Conservation (phyloP, 2,888 invertebrate genomes). For the Tachina fera region DNA sequence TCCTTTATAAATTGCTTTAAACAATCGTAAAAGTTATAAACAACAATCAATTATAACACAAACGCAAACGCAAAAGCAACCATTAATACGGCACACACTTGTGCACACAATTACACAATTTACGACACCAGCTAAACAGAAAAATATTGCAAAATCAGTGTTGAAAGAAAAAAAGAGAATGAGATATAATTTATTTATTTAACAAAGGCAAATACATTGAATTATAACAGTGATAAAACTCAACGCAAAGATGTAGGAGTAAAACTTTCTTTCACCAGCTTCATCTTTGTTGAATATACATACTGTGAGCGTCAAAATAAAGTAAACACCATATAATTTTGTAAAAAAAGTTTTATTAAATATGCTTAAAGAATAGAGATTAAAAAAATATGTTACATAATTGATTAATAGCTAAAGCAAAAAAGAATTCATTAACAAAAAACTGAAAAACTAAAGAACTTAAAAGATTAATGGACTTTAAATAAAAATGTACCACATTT, state of each 20-base stretch:
- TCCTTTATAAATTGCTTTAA: background rate
- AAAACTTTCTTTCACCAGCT: background rate
- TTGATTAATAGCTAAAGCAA: too few relatives aligned
- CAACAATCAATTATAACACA: slow-evolving; percentile 43
- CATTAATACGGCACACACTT: background rate
- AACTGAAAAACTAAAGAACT: too few relatives aligned
- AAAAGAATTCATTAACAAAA: too few relatives aligned
- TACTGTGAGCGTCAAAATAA: too few relatives aligned
- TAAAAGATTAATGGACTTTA: too few relatives aligned
- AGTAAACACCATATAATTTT: too few relatives aligned
- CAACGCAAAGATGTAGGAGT: background rate
- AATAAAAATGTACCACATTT: too few relatives aligned
- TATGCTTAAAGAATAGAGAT: too few relatives aligned
- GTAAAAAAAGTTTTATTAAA: too few relatives aligned
- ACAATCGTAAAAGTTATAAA: slow-evolving; percentile 50
- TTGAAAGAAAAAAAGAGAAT: background rate
- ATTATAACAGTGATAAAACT: background rate
- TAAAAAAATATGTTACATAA: too few relatives aligned
- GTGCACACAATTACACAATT: background rate
- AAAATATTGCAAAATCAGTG: background rate
- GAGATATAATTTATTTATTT: background rate
- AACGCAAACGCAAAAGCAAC: slow-evolving; percentile 8
- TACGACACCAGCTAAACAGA: slow-evolving; percentile 4
- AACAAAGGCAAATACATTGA: background rate
- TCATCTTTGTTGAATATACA: background rate